Percentiles rank a stretch among this genome's conserved stretches.
Evolutionary conservation across 2,888 invertebrate genomes (phyloP).

Genomic region (Parnassius mnemosyne): DNA sequence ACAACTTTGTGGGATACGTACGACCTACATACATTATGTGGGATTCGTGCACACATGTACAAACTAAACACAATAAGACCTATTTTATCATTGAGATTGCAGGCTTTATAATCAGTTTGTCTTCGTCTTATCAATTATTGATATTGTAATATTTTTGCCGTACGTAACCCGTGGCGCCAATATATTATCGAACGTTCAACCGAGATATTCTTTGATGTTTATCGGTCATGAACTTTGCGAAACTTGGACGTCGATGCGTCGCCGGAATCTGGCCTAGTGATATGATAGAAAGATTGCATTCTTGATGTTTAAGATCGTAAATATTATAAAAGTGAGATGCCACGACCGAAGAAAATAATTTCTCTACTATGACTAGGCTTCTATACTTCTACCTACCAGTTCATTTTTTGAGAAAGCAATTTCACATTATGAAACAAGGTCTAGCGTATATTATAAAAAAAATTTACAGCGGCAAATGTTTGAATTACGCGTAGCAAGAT

Average conservation of each 20-base stretch:
- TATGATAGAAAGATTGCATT: constrained; percentile 7
- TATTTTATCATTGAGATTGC: constrained; percentile 13
- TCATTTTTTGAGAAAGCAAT: too few species aligned
- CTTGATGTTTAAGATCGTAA: not conserved
- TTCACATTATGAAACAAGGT: too few species aligned
- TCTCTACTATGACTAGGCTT: too few species aligned
- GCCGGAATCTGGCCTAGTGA: not conserved
- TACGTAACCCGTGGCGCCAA: constrained; percentile 20
- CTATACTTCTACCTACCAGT: too few species aligned
- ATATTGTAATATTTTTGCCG: constrained; percentile 31
- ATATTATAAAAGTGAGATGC: too few species aligned
- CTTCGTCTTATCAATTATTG: constrained; percentile 32
- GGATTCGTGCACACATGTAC: not conserved
- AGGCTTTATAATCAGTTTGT: constrained; percentile 27
- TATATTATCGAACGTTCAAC: constrained; percentile 17
- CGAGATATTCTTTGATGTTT: constrained; percentile 23
- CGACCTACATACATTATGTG: not conserved
- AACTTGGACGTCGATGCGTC: constrained; percentile 9
- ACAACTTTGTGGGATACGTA: too few species aligned
- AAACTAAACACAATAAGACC: not conserved
- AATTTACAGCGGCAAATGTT: too few species aligned
- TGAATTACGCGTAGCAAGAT: too few species aligned
- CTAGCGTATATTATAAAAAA: too few species aligned
- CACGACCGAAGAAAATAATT: too few species aligned
- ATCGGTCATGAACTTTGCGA: constrained; percentile 28